These are phyloP conservation scores for Graptemys geographica DNA, from an alignment of 2,797 vertebrate species.

Conservation along the genomic window DNA sequence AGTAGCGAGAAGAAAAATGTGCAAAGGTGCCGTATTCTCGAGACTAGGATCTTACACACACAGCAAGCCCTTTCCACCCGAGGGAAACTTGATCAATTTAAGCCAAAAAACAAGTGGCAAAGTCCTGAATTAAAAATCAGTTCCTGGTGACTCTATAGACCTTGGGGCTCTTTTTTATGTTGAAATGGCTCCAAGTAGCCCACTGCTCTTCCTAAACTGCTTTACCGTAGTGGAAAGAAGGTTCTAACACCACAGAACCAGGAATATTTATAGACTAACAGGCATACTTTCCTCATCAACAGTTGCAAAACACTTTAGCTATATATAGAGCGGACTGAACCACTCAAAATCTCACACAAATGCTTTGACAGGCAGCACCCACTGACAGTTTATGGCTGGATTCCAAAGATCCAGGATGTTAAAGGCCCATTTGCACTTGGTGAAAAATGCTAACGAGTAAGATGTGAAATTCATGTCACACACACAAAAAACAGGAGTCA, in stretches of 20 bases:
- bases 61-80: not conserved
- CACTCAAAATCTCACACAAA: conserved; percentile 59
- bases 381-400: conserved; percentile 1
- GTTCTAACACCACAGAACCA: conserved; percentile 18
- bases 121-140: not conserved
- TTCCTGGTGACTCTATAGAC: not conserved
- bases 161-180: not conserved
- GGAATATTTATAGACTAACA: conserved; percentile 54
- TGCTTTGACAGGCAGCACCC: conserved; percentile 52
- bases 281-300: conserved; percentile 70
- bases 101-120: not conserved
- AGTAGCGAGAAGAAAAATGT: not conserved
- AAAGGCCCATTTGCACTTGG: not conserved
- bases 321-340: conserved; percentile 70
- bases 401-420: conserved; percentile 46
- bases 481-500: not conserved
- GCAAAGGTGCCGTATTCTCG: not conserved
- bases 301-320: conserved; percentile 72
- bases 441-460: not conserved
- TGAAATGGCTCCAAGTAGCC: not conserved
- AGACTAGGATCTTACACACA: not conserved
- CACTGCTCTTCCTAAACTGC: conserved; percentile 15
- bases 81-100: not conserved
- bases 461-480: not conserved
- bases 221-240: conserved; percentile 4